Evolutionary conservation across 2,888 invertebrate genomes (phyloP).

Genomic region (Amblyjoppa fuscipennis): DNA sequence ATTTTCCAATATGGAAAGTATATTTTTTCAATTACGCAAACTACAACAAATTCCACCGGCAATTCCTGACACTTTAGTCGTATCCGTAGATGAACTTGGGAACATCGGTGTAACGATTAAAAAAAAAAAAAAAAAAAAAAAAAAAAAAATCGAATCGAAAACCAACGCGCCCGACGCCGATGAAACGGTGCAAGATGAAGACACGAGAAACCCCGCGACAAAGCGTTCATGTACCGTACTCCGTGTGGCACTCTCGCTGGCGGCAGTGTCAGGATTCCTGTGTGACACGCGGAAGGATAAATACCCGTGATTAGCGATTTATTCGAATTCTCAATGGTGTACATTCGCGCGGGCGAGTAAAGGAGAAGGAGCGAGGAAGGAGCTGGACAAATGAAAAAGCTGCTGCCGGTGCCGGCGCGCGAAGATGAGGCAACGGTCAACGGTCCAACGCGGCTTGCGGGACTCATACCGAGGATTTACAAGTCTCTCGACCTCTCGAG

Average conservation of each 20-base stretch:
- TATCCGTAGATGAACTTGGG: background rate
- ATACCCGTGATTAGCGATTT: conserved; percentile 81
- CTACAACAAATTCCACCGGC: no score
- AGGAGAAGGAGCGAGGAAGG: conserved; percentile 58
- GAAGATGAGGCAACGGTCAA: conserved; percentile 69
- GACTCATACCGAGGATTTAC: conserved; percentile 65
- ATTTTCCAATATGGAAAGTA: no score
- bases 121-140: background rate
- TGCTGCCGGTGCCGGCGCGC: conserved; percentile 37
- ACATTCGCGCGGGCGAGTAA: conserved; percentile 42
- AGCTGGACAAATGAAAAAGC: conserved; percentile 17
- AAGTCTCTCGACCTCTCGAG: conserved; percentile 62
- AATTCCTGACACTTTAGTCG: no score
- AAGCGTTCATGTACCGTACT: conserved; percentile 21
- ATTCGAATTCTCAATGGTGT: conserved; percentile 78
- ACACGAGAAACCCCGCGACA: conserved; percentile 62
- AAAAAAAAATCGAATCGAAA: background rate
- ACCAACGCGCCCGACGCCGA: background rate
- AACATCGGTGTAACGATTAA: background rate
- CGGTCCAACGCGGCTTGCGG: conserved; percentile 67
- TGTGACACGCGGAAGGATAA: conserved; percentile 71
- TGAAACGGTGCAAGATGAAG: conserved; percentile 66
- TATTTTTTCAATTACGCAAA: no score
- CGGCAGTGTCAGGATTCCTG: conserved; percentile 43
- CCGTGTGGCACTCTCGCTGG: conserved; percentile 34